Evolutionary conservation across 64 coral and sea anemone species (phyloP), one percentile per base, ranked within the genome.

Genomic region (Cladopsammia gracilis): DNA sequence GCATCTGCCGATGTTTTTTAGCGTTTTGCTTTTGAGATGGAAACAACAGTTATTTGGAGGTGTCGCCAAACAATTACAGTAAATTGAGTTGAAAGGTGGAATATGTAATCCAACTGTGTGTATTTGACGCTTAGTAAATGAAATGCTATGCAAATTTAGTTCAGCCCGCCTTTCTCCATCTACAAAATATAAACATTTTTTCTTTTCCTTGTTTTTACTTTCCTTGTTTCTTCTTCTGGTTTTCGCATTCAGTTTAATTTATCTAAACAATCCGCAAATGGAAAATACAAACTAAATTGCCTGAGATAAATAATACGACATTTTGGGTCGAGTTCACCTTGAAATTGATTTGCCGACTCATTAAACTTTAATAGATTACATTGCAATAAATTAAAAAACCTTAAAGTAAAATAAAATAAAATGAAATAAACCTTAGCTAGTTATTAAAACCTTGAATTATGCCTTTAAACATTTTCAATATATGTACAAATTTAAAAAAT

Each of bases 331-430:
- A 57, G 7, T 10, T 57, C 7, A 57, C 54, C 54, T 57, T 42
- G 7, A 75, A 48, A 47, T 20, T 10, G 45, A 20, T 25, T 77
- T 52, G 11, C n/a, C 50, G 20, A 6, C n/a, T 77, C 75, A 77
- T 77, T 77, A 77, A 77, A 77, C 20, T 77, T 77, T 77, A 26
- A 77, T 54, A 49, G 11, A 53, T 24, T 4, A 54, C 20, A 34
- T 34, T 34, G 34, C 34, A 34, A 34, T 34, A 34, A 34, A 34
- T 34, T 34, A 34, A 34, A 34, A 34, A 34, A 34, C 34, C 34
- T 34, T 34, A 34, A 34, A 34, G 34, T 34, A 34, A 34, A 11
- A 19, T 14, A 49, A 13, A 10, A 13, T 10, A 75, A 75, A 43
- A 13, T 10, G 49, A 75, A 43, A n/a, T 18, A 48, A 47, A 48